Evolutionary conservation across 1,140 invertebrate genomes (phyloP).

Genomic region (Wasmannia auropunctata): DNA sequence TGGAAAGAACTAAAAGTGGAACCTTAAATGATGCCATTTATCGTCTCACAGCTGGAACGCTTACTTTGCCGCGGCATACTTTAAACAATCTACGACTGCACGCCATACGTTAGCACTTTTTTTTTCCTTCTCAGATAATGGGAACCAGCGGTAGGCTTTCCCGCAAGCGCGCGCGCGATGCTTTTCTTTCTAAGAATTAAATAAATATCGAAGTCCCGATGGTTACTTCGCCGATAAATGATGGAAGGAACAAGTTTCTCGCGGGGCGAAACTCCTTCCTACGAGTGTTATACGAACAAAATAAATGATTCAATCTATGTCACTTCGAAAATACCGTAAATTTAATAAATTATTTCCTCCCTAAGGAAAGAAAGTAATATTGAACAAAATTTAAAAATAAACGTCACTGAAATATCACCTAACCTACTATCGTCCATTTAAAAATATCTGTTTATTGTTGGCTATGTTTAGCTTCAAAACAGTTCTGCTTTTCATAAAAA

Average conservation of each 20-base stretch:
- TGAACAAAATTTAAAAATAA: background rate
- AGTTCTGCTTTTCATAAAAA: too few species aligned
- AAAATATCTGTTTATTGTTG: background rate
- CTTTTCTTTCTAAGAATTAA: constrained; percentile 43
- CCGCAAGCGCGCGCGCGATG: background rate
- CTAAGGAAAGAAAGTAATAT: too few species aligned
- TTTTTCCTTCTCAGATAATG: constrained; percentile 58
- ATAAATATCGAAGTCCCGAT: constrained; percentile 20
- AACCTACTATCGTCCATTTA: background rate
- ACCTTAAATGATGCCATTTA: constrained; percentile 74
- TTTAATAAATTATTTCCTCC: background rate
- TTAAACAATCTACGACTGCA: constrained; percentile 63
- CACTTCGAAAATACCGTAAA: background rate
- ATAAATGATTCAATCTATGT: background rate
- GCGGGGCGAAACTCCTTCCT: background rate
- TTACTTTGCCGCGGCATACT: constrained; percentile 64
- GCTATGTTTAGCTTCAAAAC: background rate
- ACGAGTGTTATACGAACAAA: background rate
- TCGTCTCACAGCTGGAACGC: constrained; percentile 67
- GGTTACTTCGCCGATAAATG: background rate
- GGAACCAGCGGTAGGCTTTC: constrained; percentile 47
- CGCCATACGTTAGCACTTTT: constrained; percentile 60
- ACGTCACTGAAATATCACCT: background rate
- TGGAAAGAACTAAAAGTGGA: constrained; percentile 71
- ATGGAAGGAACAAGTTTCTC: background rate